Percentiles rank a stretch among this genome's conserved stretches.
These are phyloP conservation scores for Meiosimyza decipiens DNA, from an alignment of 2,888 invertebrate species.

Conservation along the genomic window DNA sequence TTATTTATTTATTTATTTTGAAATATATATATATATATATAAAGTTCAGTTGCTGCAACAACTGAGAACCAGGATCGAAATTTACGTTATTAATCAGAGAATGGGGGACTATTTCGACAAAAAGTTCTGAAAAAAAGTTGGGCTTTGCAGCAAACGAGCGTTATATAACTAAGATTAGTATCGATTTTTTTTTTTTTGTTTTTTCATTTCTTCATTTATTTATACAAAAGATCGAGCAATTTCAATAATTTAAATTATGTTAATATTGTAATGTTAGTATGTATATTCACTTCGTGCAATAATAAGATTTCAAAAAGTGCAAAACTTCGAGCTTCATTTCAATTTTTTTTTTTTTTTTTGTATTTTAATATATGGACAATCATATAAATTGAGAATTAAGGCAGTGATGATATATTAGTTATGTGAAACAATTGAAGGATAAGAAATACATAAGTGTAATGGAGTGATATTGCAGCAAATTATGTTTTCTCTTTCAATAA, in stretches of 20 bases:
- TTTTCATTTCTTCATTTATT: not conserved
- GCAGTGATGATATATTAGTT: not conserved
- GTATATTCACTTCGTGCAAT: constrained; percentile 1
- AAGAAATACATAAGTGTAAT: not conserved
- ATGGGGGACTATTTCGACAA: too few relatives aligned
- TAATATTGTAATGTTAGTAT: too few relatives aligned
- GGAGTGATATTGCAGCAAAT: not conserved
- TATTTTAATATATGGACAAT: too few relatives aligned
- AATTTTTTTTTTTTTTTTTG: too few relatives aligned
- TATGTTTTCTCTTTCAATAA: constrained; percentile 54
- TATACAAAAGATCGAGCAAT: too few relatives aligned
- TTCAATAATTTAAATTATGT: too few relatives aligned
- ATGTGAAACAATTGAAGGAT: not conserved
- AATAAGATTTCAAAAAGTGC: not conserved
- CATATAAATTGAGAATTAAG: constrained; percentile 9
- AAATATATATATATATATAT: not conserved
- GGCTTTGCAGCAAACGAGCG: not conserved
- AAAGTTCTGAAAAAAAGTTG: too few relatives aligned
- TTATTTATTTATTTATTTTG: constrained; percentile 13
- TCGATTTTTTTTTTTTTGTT: constrained; percentile 9
- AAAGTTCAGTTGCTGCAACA: too few relatives aligned
- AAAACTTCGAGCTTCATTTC: too few relatives aligned
- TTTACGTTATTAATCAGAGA: too few relatives aligned
- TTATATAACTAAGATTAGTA: not conserved
- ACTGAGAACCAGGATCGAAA: too few relatives aligned